Evolutionary conservation across 2,113 vertebrate species (phyloP).

Genomic region (Myotis davidii): DNA sequence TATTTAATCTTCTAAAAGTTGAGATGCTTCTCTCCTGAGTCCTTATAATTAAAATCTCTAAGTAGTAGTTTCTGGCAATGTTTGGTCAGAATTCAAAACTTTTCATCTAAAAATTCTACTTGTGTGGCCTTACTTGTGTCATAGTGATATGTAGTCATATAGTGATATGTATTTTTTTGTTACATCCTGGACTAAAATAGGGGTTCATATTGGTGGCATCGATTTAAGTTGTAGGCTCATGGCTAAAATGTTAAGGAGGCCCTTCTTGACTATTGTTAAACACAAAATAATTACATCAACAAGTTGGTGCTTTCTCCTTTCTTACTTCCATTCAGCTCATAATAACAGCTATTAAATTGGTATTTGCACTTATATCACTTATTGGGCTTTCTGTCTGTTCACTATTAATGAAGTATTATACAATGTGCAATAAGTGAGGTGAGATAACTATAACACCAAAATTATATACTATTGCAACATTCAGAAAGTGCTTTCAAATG

Average conservation of each 20-base stretch:
- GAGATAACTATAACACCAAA: background rate
- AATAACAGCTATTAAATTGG: background rate
- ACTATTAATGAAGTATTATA: background rate
- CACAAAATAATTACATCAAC: background rate
- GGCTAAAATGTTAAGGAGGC: background rate
- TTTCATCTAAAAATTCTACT: background rate
- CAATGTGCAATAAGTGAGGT: background rate
- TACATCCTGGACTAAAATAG: background rate
- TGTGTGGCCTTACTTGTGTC: background rate
- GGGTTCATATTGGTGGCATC: background rate
- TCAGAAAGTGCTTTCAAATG: background rate
- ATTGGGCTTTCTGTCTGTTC: background rate
- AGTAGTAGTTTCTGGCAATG: background rate
- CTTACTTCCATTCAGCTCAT: background rate
- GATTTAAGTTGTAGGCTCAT: background rate
- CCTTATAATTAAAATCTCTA: slow-evolving; percentile 37
- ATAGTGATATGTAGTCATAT: background rate
- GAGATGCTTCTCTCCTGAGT: slow-evolving; percentile 1
- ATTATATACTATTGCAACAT: background rate
- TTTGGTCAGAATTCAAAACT: background rate
- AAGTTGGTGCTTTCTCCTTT: background rate
- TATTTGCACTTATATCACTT: background rate
- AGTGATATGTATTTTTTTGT: background rate
- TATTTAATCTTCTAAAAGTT: slow-evolving; percentile 32
- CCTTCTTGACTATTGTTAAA: background rate